Evolutionary conservation across 2,113 vertebrate genomes (phyloP).

Genomic region (Callopanchax toddi): DNA sequence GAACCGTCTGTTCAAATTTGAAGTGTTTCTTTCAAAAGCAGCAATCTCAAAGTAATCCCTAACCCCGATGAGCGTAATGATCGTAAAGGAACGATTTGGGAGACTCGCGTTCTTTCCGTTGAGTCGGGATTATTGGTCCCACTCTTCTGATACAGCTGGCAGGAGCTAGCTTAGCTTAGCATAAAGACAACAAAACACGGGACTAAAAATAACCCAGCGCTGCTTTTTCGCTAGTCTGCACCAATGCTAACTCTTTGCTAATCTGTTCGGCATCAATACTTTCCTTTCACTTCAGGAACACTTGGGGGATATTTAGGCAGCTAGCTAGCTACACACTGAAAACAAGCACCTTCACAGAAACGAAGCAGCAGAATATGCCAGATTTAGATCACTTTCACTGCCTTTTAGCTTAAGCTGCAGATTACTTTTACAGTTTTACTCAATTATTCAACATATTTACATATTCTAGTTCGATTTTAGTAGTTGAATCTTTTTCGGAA

Average conservation of each 20-base stretch:
- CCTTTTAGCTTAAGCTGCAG: too few species aligned
- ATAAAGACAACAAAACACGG: not conserved
- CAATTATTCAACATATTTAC: not conserved
- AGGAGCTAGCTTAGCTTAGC: not conserved
- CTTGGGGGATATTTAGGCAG: not conserved
- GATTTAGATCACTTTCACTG: not conserved
- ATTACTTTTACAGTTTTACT: not conserved
- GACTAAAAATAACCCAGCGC: not conserved
- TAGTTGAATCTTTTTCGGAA: conserved; percentile 8
- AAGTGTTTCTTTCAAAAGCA: conserved; percentile 11
- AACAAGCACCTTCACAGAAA: conserved; percentile 1
- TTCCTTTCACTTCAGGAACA: conserved; percentile 8
- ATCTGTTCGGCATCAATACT: not conserved
- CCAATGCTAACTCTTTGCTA: conserved; percentile 5
- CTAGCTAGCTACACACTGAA: not conserved
- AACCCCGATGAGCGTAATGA: not conserved
- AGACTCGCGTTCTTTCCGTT: not conserved
- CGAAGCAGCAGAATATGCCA: not conserved
- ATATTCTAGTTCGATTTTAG: conserved; percentile 11
- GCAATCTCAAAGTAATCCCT: not conserved
- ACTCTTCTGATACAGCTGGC: not conserved
- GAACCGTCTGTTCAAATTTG: conserved; percentile 14
- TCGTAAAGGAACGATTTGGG: not conserved
- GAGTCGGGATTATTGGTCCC: not conserved
- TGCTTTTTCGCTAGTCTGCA: not conserved